A percentile compares a stretch with the other conserved stretches of the same genome.
Evolutionary conservation across 2,888 invertebrate species (phyloP).

Genomic region (Sceliomorpha sp.): DNA sequence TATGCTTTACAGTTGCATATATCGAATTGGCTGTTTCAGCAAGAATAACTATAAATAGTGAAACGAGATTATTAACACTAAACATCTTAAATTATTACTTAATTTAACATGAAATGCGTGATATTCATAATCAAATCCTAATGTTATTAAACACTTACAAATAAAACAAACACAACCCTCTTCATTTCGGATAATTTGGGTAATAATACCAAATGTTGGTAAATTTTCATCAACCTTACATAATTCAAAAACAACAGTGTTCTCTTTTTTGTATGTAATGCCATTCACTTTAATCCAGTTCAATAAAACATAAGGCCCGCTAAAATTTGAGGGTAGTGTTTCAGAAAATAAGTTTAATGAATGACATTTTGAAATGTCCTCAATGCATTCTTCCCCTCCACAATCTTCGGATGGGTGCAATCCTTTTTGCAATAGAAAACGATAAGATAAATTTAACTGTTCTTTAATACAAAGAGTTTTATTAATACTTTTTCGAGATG

Average conservation of each 20-base stretch:
- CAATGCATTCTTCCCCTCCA: conserved; percentile 6
- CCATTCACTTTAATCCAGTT: conserved; percentile 13
- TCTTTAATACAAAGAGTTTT: conserved; percentile 26
- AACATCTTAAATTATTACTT: no score
- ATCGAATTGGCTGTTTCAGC: neutral
- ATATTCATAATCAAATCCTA: no score
- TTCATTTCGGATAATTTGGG: neutral
- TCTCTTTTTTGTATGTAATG: neutral
- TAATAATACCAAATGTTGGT: conserved; percentile 5
- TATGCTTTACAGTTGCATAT: neutral
- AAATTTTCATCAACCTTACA: neutral
- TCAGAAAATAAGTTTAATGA: neutral
- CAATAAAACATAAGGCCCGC: neutral
- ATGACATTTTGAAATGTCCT: conserved; percentile 5
- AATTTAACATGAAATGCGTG: no score
- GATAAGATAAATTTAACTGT: conserved; percentile 12
- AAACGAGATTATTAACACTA: no score
- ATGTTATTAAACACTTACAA: neutral
- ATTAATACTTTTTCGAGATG: conserved; percentile 13
- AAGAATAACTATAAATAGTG: neutral
- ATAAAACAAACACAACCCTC: neutral
- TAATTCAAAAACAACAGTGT: neutral
- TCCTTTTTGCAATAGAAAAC: conserved; percentile 11
- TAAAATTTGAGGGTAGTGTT: conserved; percentile 4
- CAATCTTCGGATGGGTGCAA: neutral